Evolutionary conservation across 2,888 invertebrate genomes (phyloP), one percentile per base, ranked within the genome.

Genomic region (Timema cristinae): DNA sequence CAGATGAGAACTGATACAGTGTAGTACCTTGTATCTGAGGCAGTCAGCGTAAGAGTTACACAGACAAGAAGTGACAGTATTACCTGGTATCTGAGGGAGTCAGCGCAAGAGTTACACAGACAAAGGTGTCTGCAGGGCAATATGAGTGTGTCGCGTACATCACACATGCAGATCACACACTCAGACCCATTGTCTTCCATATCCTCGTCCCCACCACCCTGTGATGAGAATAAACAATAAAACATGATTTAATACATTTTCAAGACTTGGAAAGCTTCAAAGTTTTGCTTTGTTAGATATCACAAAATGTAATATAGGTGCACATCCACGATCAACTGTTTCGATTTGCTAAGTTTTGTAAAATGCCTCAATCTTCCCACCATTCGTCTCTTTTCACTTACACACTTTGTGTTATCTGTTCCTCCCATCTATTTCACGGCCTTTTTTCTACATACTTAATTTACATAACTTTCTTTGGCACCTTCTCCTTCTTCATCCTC

Each of bases 111-210:
- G 84, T 97, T 95, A 83, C 98, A 99, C 75, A 99, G 85, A 81
- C 98, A 99, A 71, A 99, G 87, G 85, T 99, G 99, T 50, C 95
- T 87, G 81, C 99, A 99, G 0, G 99, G 98, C 78, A 99, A 86
- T 79, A 99, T 98, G 70, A 99, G 86, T 0, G 98, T 99, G 83
- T 99, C 98, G 6, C 98, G 88, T 16, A 95, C 92, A 81, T 99
- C 98, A 78, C 95, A 96, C 97, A 99, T 98, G 82, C 99, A 99
- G 80, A 99, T 98, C 54, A 99, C 98, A 84, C 99, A 99, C 83
- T 99, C 99, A 0, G 96, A 94, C 1, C 97, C 97, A 78, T 94
- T 95, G 79, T 97, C 95, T 79, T 97, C 96, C 0, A 92, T 90
- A 77, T 95, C 95, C 77, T 94, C 94, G 79, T 95, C 94, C 6